Evolutionary conservation across 64 coral and sea anemone species (phyloP).

Genomic region (Actinia equina): DNA sequence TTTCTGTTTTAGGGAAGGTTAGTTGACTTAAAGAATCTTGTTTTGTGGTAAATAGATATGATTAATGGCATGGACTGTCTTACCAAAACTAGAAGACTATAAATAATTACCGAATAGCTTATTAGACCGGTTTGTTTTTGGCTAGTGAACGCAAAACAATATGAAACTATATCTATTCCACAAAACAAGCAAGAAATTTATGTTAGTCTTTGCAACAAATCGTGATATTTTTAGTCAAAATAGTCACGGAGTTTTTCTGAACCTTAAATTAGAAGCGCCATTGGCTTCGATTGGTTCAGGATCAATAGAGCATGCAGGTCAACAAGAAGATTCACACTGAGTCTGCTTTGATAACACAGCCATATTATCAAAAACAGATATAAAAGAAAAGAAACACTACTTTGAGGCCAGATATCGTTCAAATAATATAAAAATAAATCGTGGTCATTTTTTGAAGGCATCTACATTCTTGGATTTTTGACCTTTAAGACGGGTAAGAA

Average conservation of each 20-base stretch:
- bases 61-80: background rate
- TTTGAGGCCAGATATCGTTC: background rate
- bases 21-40: background rate
- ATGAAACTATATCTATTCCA: background rate
- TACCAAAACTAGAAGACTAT: background rate
- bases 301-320: background rate
- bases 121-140: conserved; percentile 12
- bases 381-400: background rate
- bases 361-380: background rate
- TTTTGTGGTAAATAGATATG: background rate
- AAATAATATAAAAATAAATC: background rate
- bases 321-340: background rate
- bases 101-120: conserved; percentile 14
- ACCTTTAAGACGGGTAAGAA: background rate
- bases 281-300: background rate
- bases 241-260: no score
- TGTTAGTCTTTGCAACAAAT: background rate
- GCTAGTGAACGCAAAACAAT: background rate
- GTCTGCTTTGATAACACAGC: background rate
- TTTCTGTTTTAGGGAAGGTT: conserved; percentile 85
- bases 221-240: no score
- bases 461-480: background rate
- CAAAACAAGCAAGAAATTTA: background rate
- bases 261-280: no score
- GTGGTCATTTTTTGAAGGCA: background rate